Percentiles rank a stretch among this genome's conserved stretches.
These are phyloP conservation scores for Cygnus buccinator DNA, from an alignment of 2,113 vertebrate species.

Conservation along the genomic window DNA sequence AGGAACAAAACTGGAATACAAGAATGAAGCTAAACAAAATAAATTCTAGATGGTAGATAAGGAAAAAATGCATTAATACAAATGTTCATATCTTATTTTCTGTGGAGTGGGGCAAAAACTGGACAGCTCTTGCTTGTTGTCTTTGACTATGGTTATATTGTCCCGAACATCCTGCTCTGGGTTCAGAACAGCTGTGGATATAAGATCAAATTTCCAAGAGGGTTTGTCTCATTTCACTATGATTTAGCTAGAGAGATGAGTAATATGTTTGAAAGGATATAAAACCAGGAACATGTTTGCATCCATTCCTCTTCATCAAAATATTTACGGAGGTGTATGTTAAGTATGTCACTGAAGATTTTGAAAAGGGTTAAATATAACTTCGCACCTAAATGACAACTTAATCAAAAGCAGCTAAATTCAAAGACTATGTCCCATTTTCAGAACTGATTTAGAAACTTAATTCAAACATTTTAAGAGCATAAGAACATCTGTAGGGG, in stretches of 20 bases:
- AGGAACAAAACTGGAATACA: not conserved
- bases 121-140: not conserved
- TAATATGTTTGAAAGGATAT: not conserved
- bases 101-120: not conserved
- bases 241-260: not conserved
- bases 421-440: not conserved
- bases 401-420: not conserved
- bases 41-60: not conserved
- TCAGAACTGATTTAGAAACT: not conserved
- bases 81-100: not conserved
- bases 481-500: not conserved
- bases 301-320: not conserved
- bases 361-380: not conserved
- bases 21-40: not conserved
- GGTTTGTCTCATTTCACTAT: not conserved
- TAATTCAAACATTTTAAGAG: not conserved
- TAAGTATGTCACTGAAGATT: not conserved
- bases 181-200: not conserved
- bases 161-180: not conserved
- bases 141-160: not conserved
- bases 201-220: not conserved
- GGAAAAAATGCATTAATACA: not conserved
- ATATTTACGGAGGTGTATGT: not conserved
- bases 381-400: not conserved
- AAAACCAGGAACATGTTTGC: not conserved